These are phyloP conservation scores for Passerina amoena DNA, from an alignment of 2,113 vertebrate genomes.

Conservation along the genomic window DNA sequence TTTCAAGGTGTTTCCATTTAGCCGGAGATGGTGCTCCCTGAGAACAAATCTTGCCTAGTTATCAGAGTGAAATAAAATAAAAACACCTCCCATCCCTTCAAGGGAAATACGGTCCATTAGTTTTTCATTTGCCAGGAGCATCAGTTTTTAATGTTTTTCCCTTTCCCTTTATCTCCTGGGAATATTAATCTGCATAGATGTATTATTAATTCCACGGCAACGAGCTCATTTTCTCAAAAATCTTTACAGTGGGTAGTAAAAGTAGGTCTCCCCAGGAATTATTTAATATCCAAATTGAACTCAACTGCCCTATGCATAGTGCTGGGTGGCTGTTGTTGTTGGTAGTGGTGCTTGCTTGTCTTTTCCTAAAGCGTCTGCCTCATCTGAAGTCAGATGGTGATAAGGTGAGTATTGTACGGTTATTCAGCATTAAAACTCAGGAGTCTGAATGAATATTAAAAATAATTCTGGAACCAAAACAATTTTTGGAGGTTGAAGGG, in stretches of 20 bases:
- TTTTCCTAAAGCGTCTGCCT: not conserved
- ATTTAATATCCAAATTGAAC: not conserved
- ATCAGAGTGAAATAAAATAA: not conserved
- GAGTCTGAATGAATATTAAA: not conserved
- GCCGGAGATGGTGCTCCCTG: not conserved
- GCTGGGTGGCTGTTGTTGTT: not conserved
- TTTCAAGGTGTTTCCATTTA: not conserved
- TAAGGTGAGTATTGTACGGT: not conserved
- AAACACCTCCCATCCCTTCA: not conserved
- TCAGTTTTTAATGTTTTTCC: conserved; percentile 23
- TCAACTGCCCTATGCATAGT: not conserved
- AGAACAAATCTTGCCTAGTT: not conserved
- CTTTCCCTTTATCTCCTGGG: conserved; percentile 9
- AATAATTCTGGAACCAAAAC: not conserved
- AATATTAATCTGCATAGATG: conserved; percentile 35
- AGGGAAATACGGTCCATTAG: not conserved
- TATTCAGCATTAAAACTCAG: not conserved
- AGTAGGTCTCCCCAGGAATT: not conserved
- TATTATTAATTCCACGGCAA: conserved; percentile 37
- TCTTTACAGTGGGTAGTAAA: not conserved
- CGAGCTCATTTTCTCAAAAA: not conserved
- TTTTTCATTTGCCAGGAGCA: conserved; percentile 48
- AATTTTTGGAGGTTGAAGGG: not conserved
- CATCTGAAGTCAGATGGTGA: not conserved
- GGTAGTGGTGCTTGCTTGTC: not conserved